Base-by-base conservation (phyloP, 2,113 vertebrate genomes). In the Oryzias melastigma region DNA sequence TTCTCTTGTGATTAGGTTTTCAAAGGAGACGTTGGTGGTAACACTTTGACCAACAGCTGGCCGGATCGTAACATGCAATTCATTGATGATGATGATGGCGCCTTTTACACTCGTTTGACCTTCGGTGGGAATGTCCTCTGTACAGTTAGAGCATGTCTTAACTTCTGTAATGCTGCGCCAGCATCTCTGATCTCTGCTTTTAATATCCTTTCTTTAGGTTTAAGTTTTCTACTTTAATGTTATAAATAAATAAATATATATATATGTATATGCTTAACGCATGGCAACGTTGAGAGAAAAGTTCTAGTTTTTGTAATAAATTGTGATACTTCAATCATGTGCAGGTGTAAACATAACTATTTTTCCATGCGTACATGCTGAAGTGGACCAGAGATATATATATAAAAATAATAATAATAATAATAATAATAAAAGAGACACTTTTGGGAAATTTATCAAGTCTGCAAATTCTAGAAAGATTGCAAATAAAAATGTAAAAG, bases 301-400 rank as follows among this genome's bases (percentile, higher is more conserved):
- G 52, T 86, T 91, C 77, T 93, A 92, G 89, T 91, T 92, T 93
- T 93, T 91, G 68, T 89, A 93, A 93, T 92, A 92, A 93, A 92
- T 91, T 91, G 91, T 91, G 86, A 92, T 91, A 93, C 82, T 81
- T 88, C 85, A 91, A 86, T 87, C 76, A 80, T 81, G 73, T 16
- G 48, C 52, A 69, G 29, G 61, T 73, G 74, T 68, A 50, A 41
- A 67, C 5, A 58, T 49, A 13, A 65, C 56, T 69, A 56, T 78
- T 81, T 71, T 57, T 25, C 43, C 25, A 68, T 22, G 52, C 16
- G 14, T 29, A 43, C 25, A n/a, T 56, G 46, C 42, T 49, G 14
- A 62, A 29, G 35, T n/a, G 4, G 22, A 14, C 3, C 14, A 41
- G 18, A 50, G 14, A 13, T 48, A 7, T n/a, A n/a, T n/a, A n/a